Base-by-base conservation (phyloP, 1,140 invertebrate species). In the Drosophila rhopaloa region DNA sequence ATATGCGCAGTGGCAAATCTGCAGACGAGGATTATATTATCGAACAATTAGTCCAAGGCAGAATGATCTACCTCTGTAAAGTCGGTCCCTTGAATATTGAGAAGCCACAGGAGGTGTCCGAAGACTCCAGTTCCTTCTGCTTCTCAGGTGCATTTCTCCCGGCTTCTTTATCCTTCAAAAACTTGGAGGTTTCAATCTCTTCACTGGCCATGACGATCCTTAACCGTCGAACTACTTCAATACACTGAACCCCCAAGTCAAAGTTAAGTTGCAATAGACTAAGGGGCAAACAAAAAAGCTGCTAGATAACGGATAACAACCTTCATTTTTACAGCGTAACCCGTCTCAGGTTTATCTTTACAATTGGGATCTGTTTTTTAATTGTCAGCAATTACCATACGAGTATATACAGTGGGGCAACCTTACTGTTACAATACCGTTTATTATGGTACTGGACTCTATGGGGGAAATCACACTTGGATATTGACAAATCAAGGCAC, bases 81-180 rank as follows among this genome's bases (percentile, higher is more conserved):
- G 50, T 35, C 2, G 65, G 19, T 4, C 82, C 76, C 19, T 92
- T 93, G 16, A 95, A 91, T 58, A 93, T 93, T 91, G 95, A 94
- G 47, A 95, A 93, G 1, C 95, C 95, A 78, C 95, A 95, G 1
- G 93, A 91, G 0, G 94, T 95, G 24, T 95, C 95, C 24, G 95
- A 10, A 11, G 8, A 32, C 6, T 66, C 73, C 38, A 19, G 10
- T 0, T 63, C 56, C 32, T 75, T 35, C 2, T 27, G 35, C 13
- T 48, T 58, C 0, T 82, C 55, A 2, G 43, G 4, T 0, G 1
- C 40, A 11, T 14, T 24, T 29, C 48, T 43, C 4, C 32, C 48
- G 0, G 35, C 38, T 11, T 55, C 50, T 4, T 38, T 59, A 29
- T 70, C 59, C 35, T 60, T 48, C 0, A 89, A 24, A 29, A 84